phyloP scores from a whole-genome alignment of 2,797 vertebrate genomes.

The Potorous gilbertii region DNA sequence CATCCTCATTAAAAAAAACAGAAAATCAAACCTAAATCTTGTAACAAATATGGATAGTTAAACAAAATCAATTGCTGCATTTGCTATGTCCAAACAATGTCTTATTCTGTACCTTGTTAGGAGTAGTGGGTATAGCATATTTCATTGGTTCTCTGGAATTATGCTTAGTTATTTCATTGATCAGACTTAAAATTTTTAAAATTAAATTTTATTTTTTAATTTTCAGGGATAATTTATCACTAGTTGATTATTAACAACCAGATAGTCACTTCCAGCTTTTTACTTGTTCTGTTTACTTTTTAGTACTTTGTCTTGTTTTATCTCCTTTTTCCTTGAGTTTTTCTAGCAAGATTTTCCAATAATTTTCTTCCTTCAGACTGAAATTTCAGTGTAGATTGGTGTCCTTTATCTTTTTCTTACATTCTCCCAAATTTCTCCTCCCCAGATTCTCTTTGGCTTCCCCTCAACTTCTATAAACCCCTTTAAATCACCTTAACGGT shows the following conservation, averaged over 20 bases:
- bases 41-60: not conserved
- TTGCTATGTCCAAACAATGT: not conserved
- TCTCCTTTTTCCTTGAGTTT: not conserved
- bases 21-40: not conserved
- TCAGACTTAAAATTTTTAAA: too few relatives aligned
- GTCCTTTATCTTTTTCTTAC: not conserved
- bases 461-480: not conserved
- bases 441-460: not conserved
- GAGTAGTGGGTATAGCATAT: not conserved
- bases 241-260: too few relatives aligned
- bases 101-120: not conserved
- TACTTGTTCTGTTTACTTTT: not conserved
- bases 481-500: not conserved
- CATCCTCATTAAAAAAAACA: too few relatives aligned
- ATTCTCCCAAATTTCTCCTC: not conserved
- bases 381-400: not conserved
- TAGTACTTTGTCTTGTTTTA: not conserved
- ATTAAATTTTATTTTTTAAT: too few relatives aligned
- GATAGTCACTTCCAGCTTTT: not conserved
- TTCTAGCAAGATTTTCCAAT: not conserved
- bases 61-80: not conserved
- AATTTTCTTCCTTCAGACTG: not conserved
- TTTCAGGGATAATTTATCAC: too few relatives aligned
- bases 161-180: too few relatives aligned
- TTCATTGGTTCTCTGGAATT: not conserved